Base-by-base conservation (phyloP, 1,140 invertebrate genomes). In the Drosophila sp. region DNA sequence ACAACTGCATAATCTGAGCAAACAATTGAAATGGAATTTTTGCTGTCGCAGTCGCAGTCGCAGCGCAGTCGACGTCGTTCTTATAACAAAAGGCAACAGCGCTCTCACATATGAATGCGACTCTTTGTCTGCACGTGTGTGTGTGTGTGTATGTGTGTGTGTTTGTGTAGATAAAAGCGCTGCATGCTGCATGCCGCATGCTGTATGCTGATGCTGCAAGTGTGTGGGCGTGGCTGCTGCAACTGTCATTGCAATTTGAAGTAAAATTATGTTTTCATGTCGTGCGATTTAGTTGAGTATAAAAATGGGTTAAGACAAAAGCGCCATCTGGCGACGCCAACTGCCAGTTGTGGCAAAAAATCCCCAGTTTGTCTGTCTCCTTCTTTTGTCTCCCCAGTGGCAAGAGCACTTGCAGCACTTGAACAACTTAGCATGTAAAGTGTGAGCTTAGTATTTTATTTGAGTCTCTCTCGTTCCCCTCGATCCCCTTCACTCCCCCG, bases 1-100 rank as follows among this genome's bases (percentile, higher is more conserved):
- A 89, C 84, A 89, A 70, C 83, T 89, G 84, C 84, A 87, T 87
- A 89, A 87, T 82, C 83, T 87, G 83, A 83, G 83, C 76, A 89
- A 89, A 89, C 83, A 89, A 89, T 89, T 89, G 84, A 89, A 89
- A 89, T 89, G 70, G 84, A 89, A 89, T 89, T 89, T 83, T 65
- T 78, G 83, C 72, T 72, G 82, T 81, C 69, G 78, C 7, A 5
- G 27, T 29, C 4, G 27, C 7, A 51, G 57, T 18, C 34, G 29
- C 27, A 27, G 27, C 34, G 29, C 27, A 27, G 27, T 32, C 36
- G 36, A 25, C 38, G 36, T 43, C 32, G 54, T 27, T 13, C 34
- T 54, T 40, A 41, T 53, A 75, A 80, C 76, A 72, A 76, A 66
- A 67, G 67, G 9, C 72, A 40, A 32, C 61, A 38, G 41, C 16